phyloP scores from a whole-genome alignment of 2,888 invertebrate species.

The Nemurella pictetii region DNA sequence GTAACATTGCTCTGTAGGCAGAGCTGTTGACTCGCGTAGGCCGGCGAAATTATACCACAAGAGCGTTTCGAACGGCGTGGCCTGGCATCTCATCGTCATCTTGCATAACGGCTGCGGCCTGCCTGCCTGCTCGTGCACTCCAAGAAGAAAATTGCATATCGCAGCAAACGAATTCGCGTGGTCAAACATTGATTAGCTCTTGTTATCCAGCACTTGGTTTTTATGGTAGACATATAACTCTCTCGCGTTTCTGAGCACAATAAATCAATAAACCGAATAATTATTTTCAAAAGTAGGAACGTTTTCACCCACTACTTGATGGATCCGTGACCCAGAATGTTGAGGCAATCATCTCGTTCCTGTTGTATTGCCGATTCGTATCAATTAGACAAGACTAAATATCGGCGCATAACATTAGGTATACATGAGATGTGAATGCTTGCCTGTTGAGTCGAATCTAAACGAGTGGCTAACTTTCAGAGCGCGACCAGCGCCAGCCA shows the following conservation, averaged over 20 bases:
- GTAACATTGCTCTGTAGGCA: background rate
- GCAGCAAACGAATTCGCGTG: background rate
- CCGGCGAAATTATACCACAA: background rate
- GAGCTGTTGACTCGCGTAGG: background rate
- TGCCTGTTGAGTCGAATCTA: background rate
- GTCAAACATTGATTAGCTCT: too few species aligned
- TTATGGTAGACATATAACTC: background rate
- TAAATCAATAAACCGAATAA: background rate
- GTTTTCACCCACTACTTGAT: background rate
- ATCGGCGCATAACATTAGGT: background rate
- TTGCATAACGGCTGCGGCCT: background rate
- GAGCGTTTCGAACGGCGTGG: background rate
- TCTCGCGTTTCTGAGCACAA: background rate
- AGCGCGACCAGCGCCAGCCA: background rate
- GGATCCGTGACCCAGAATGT: background rate
- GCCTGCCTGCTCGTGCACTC: background rate
- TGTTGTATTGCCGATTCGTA: background rate
- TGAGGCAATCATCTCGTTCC: background rate
- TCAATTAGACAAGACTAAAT: background rate
- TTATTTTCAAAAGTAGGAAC: background rate
- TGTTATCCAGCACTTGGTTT: too few species aligned
- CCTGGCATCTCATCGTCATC: background rate
- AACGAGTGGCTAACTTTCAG: background rate
- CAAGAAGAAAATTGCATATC: background rate
- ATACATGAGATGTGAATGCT: background rate